Base-by-base conservation (phyloP, 2,888 invertebrate species). In the Maniola hyperantus region DNA sequence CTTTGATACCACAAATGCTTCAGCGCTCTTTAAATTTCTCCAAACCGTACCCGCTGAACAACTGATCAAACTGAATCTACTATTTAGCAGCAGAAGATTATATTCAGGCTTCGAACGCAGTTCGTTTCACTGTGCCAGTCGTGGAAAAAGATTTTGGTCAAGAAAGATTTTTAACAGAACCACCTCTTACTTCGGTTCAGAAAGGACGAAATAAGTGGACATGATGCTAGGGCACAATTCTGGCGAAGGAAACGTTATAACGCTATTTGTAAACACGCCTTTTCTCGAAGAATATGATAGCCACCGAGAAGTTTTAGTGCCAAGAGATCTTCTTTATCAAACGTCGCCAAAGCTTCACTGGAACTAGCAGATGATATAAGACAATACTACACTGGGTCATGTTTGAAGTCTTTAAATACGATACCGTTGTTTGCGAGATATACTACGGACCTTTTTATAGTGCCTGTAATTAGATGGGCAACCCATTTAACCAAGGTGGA, bases 201-300 rank as follows among this genome's bases (percentile, higher is more conserved):
- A 83, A 86, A 39, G 94, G 94, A 34, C 85, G 82, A 13, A 79
- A 83, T 55, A 84, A 46, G 91, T 94, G 1, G 96, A 96, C 0
- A 91, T 96, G 80, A 93, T 97, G 77, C 90, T 95, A 34, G 97
- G 97, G 1, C 80, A 95, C 10, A 96, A 95, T 10, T 93, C 93
- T 0, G 93, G 95, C 64, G 97, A 97, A 86, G 94, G 95, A 0
- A 33, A 81, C 10, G 0, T 82, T 1, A 73, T 55, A 0, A 36
- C 7, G 5, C 2, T 39, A 5, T 39, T 39, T 39, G 39, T 46
- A 44, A 76, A 77, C 63, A 33, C 64, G 0, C 20, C 33, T 2
- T 10, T 75, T 0, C 57, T 77, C 0, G 13, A 71, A 6, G 63
- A 66, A 0, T 83, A 80, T 62, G 73, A 75, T 13, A 76, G 69